Base-by-base conservation (phyloP, 2,113 vertebrate genomes). In the Globicephala melas region DNA sequence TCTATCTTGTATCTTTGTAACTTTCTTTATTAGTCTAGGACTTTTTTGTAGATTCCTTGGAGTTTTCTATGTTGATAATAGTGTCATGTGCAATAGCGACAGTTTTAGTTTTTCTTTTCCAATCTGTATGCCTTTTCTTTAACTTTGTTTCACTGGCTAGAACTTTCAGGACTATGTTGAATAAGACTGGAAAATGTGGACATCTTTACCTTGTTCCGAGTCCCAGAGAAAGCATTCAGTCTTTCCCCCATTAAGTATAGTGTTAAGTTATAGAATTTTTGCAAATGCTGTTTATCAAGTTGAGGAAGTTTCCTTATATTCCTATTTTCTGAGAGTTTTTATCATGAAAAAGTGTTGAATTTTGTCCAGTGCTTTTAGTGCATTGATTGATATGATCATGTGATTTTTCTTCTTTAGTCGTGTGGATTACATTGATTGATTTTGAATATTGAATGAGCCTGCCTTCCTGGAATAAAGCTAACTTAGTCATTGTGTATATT, bases 321-420 rank as follows among this genome's bases (percentile, higher is more conserved):
- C 71, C 23, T 85, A 8, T 79, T 93, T 93, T 71, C 36, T 47
- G 47, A 88, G 82, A 84, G 53, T 77, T 91, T 92, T 95, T 95
- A 26, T 82, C 25, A 26, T 38, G 38, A 33, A 74, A 74, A n/a
- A 84, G 8, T 88, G 53, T 82, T 89, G 76, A 92, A 82, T 88
- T 88, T 67, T 60, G 58, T 82, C 18, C 50, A 67, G 5, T 67
- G 31, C 33, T 73, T 82, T 81, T 81, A 73, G 67, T 82, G 58
- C 13, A 74, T 76, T 81, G 58, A 25, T 87, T 92, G 28, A 67
- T 82, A 67, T 68, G 31, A 88, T 88, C 13, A 33, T 88, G 76
- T 82, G 26, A 81, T 88, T 47, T 92, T 71, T 74, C 36, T 44
- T 74, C 67, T 92, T 88, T 88, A 92, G 58, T n/a, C 25, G 67